A percentile compares a stretch with the other conserved stretches of the same genome.
Evolutionary conservation across 2,888 invertebrate genomes (phyloP).

Genomic region (Melanchra persicariae): DNA sequence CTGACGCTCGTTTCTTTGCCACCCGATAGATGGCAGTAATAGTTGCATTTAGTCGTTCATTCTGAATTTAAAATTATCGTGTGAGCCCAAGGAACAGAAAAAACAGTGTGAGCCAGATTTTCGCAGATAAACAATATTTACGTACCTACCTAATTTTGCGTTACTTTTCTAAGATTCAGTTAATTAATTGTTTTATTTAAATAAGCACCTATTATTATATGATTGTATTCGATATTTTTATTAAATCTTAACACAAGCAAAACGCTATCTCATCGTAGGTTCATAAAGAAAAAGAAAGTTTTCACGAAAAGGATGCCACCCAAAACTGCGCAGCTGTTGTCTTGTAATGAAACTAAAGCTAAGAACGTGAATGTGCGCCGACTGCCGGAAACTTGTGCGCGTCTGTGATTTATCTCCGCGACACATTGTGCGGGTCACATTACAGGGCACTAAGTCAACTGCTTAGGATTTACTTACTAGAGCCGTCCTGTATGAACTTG

Average conservation of each 20-base stretch:
- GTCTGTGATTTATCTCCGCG: slow-evolving; percentile 44
- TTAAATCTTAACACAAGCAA: too few species aligned
- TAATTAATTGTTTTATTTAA: neutral
- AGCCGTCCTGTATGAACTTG: neutral
- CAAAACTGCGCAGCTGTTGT: slow-evolving; percentile 41
- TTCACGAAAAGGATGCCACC: slow-evolving; percentile 2
- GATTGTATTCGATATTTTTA: neutral
- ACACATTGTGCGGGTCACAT: slow-evolving; percentile 13
- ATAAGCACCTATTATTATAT: neutral
- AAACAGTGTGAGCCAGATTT: neutral
- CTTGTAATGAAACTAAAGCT: slow-evolving; percentile 29
- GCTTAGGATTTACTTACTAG: neutral
- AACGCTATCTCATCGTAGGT: neutral
- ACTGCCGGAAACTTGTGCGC: slow-evolving; percentile 19
- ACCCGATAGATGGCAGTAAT: slow-evolving; percentile 72
- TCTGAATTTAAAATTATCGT: neutral
- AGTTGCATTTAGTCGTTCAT: neutral
- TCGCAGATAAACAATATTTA: too few species aligned
- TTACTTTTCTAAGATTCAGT: too few species aligned
- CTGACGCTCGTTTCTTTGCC: slow-evolving; percentile 52
- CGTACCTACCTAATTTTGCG: too few species aligned
- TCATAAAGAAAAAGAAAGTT: neutral
- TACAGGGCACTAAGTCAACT: slow-evolving; percentile 7
- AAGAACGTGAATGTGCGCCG: neutral
- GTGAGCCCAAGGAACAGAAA: too few species aligned